Base-by-base conservation (phyloP, 2,888 invertebrate species). In the Aporophyla lueneburgensis region DNA sequence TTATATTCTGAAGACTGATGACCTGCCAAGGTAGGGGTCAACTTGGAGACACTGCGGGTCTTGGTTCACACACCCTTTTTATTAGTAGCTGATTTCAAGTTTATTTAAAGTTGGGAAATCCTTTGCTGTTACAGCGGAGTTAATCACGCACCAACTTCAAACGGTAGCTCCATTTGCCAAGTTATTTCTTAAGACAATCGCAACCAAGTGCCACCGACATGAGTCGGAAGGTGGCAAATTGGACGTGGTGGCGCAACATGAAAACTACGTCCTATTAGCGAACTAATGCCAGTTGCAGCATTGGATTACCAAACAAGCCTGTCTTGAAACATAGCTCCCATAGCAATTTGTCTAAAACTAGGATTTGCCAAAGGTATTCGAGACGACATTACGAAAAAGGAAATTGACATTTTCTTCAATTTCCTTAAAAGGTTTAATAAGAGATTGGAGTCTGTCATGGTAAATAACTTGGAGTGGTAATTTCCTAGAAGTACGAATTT, bases 331-430 rank as follows among this genome's bases (percentile, higher is more conserved):
- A 21, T 56, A 43, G 54, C 49, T 76, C 49, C 33, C 65, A 43
- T 65, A 63, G 62, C 46, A 67, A 71, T 83, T 71, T 71, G 61
- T 77, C 49, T 70, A 56, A 71, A 71, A 78, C n/a, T n/a, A 58
- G 24, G 49, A 83, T 83, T 83, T 78, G 19, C 67, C 33, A 68
- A 63, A 83, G 67, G 65, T 56, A 80, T 71, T 80, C 62, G 61
- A 69, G 74, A 67, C 81, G 16, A 27, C 66, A 12, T 49, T 58
- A 49, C 66, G 46, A 33, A 81, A 66, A 84, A 84, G 84, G 84
- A 33, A 84, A 79, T 79, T 70, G 69, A 73, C 61, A 81, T 79
- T 79, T 80, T 80, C 66, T 16, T 62, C 1, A 67, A 46, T 4
- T n/a, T 21, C 78, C 69, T 5, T 40, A 43, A n/a, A 70, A 67